Percentiles rank a stretch among this genome's conserved stretches.
These are phyloP conservation scores for Venturia canescens DNA, from an alignment of 1,140 invertebrate species.

Conservation along the genomic window DNA sequence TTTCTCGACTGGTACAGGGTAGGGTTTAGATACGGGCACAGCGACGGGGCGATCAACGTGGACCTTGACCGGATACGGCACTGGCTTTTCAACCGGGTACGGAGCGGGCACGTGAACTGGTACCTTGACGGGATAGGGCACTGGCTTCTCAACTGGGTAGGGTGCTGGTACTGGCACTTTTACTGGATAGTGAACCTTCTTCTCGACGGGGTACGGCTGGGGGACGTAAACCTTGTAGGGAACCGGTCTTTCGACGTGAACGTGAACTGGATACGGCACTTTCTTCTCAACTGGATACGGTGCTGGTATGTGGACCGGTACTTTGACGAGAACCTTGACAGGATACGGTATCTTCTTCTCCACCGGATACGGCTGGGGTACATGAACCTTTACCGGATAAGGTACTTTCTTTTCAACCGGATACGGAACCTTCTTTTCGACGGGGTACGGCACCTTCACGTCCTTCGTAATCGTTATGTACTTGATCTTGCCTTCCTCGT, in stretches of 20 bases:
- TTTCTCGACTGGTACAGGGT: slow-evolving; percentile 61
- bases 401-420: slow-evolving; percentile 83
- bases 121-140: slow-evolving; percentile 80
- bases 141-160: slow-evolving; percentile 77
- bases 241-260: slow-evolving; percentile 81
- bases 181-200: slow-evolving; percentile 80
- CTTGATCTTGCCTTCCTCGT: slow-evolving; percentile 77
- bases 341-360: slow-evolving; percentile 83
- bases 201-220: slow-evolving; percentile 82
- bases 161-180: slow-evolving; percentile 78
- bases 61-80: slow-evolving; percentile 75
- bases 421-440: slow-evolving; percentile 79
- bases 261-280: slow-evolving; percentile 83
- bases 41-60: slow-evolving; percentile 68
- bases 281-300: slow-evolving; percentile 85
- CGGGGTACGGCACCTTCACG: slow-evolving; percentile 82
- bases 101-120: slow-evolving; percentile 77
- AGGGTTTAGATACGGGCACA: slow-evolving; percentile 69
- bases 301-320: slow-evolving; percentile 80
- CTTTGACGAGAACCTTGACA: slow-evolving; percentile 81
- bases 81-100: slow-evolving; percentile 75
- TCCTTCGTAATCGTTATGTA: slow-evolving; percentile 78
- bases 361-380: slow-evolving; percentile 84
- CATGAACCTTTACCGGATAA: slow-evolving; percentile 82
- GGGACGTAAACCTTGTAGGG: slow-evolving; percentile 82